Base-by-base conservation (phyloP, 2,888 invertebrate genomes). In the Portevinia maculata region DNA sequence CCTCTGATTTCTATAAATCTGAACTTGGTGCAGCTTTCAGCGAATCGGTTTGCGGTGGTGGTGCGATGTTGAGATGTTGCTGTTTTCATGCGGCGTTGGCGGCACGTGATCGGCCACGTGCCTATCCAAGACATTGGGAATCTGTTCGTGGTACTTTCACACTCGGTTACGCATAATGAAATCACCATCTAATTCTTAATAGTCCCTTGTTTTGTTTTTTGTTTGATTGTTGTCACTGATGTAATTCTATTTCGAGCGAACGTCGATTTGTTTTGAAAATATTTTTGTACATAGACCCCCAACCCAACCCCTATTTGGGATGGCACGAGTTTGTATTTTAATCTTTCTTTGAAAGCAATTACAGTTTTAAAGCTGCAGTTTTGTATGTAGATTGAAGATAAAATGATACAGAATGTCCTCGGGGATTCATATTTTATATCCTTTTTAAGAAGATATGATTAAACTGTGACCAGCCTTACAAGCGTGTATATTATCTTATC, bases 51-150 rank as follows among this genome's bases (percentile, higher is more conserved):
- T 69, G 69, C 50, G 73, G 52, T 69, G 60, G 52, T 70, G 69
- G 79, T 60, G 44, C 55, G 50, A 41, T 60, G 67, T 59, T 75
- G 24, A 53, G n/a, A n/a, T n/a, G n/a, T n/a, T n/a, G n/a, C n/a
- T 69, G 53, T n/a, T 53, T 41, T 17, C 32, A n/a, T 53, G 24
- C 24, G 53, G 65, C 55, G 65, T 64, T 53, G 57, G 60, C 37
- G 87, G 84, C 87, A 88, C 88, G 88, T 87, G 89, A 87, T 87
- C 85, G 86, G 88, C 85, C 89, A 88, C 89, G 89, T 89, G 89
- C 85, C 87, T 85, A 13, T 39, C n/a, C 57, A 50, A 57, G 71
- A 48, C 85, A 85, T 73, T 81, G 79, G 75, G 78, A 86, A 85
- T 85, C 81, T 86, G 84, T 85, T 69, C 75, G 53, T 78, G 78